Percentiles rank a stretch among this genome's conserved stretches.
Evolutionary conservation across 1,140 invertebrate species (phyloP).

Genomic region (Tenebrio molitor): DNA sequence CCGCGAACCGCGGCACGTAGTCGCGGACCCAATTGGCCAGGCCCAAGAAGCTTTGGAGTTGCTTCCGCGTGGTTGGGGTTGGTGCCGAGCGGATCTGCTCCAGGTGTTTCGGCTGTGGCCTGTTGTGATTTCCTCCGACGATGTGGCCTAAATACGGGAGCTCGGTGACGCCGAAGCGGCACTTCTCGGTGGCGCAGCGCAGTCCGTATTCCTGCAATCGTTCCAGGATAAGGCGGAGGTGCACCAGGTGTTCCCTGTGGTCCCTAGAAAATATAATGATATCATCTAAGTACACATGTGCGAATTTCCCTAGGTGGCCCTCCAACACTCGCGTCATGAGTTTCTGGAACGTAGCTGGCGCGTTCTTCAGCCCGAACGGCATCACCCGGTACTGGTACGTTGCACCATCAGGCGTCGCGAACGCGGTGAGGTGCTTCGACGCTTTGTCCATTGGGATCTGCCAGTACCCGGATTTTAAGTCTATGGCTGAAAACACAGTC

Average conservation of each 20-base stretch:
- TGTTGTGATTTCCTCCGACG: neutral
- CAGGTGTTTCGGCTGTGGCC: neutral
- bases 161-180: neutral
- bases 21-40: neutral
- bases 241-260: neutral
- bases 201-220: neutral
- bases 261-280: neutral
- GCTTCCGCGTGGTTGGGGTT: slow-evolving; percentile 33
- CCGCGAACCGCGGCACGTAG: neutral
- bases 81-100: neutral
- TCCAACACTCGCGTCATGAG: neutral
- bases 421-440: no score
- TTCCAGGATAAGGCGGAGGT: neutral
- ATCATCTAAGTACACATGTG: neutral
- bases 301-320: slow-evolving; percentile 18
- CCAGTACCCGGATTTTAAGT: neutral
- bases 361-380: no score
- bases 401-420: no score
- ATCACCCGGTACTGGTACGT: no score
- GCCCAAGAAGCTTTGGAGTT: slow-evolving; percentile 46
- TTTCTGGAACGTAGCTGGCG: neutral
- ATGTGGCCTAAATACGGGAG: neutral
- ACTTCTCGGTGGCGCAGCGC: neutral
- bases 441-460: no score
- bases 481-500: neutral